These are phyloP conservation scores for Lepus timidus DNA, from an alignment of 2,113 vertebrate species.

Conservation along the genomic window DNA sequence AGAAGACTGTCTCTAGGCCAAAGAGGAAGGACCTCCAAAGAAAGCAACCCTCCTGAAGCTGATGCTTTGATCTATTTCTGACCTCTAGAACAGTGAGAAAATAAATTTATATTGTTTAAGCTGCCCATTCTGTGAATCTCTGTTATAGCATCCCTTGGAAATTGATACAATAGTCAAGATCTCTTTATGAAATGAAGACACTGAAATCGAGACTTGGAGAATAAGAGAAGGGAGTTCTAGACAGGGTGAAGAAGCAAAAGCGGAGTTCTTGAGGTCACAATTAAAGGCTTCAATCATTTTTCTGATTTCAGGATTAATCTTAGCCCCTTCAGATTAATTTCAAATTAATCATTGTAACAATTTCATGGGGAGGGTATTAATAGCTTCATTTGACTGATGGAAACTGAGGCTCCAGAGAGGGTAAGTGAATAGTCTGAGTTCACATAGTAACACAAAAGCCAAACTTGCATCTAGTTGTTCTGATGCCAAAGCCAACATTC, in stretches of 20 bases:
- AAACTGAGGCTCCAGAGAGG: neutral
- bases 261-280: neutral
- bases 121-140: neutral
- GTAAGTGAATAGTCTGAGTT: neutral
- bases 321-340: neutral
- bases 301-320: neutral
- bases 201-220: neutral
- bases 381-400: neutral
- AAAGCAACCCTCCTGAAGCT: neutral
- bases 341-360: neutral
- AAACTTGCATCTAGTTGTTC: slow-evolving; percentile 16
- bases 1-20: neutral
- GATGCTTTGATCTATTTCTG: neutral
- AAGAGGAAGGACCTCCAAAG: neutral
- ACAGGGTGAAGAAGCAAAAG: neutral
- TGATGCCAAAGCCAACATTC: slow-evolving; percentile 9
- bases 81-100: neutral
- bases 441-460: neutral
- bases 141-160: neutral
- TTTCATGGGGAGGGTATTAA: neutral
- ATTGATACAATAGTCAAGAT: neutral
- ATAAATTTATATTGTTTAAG: neutral
- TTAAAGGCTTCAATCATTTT: neutral
- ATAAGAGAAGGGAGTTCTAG: neutral
- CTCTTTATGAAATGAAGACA: neutral